Evolutionary conservation across 2,797 vertebrate species (phyloP), one percentile per base, ranked within the genome.

Genomic region (Rhodeus uyekii): DNA sequence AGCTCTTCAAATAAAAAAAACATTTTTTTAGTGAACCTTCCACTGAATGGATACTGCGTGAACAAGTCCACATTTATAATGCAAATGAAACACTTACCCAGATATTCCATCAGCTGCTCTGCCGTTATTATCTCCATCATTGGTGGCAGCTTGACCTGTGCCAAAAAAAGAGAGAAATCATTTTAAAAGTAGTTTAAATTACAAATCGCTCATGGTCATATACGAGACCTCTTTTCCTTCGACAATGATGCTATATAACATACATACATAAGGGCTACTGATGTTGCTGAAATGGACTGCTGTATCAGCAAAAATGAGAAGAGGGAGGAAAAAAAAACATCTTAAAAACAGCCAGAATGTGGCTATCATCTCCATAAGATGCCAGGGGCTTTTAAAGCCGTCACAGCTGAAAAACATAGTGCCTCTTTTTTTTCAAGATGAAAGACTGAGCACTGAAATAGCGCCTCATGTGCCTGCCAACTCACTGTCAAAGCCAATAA

Each of bases 121-220:
- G 96, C 98, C 0, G 97, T 99, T 91, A 99, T 99, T 83, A 99
- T 99, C 93, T 99, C 98, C 96, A 99, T 98, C 98, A 98, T 99
- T 1, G 97, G 97, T 42, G 98, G 98, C 90, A 99, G 95, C 92
- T 98, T 99, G 85, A 99, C 96, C 98, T 99, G 94, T 84, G 93
- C 92, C 87, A 94, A 34, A 90, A 87, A 75, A 14, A 82, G 36
- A 58, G 13, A 48, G 61, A 58, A 24, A 32, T 8, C 13, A 29
- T 3, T 27, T 63, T 69, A 78, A 78, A 71, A 71, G 7, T 6
- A 32, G 36, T 16, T 34, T 64, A 46, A 76, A 76, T 46, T 19
- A 14, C 10, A 60, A 42, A 5, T 16, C 10, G 3, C 16, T n/a
- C n/a, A 67, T 46, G 60, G 32, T n/a, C 34, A 83, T 19, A 58